Evolutionary conservation across 2,113 vertebrate species (phyloP).

Genomic region (Vanacampus margaritifer): DNA sequence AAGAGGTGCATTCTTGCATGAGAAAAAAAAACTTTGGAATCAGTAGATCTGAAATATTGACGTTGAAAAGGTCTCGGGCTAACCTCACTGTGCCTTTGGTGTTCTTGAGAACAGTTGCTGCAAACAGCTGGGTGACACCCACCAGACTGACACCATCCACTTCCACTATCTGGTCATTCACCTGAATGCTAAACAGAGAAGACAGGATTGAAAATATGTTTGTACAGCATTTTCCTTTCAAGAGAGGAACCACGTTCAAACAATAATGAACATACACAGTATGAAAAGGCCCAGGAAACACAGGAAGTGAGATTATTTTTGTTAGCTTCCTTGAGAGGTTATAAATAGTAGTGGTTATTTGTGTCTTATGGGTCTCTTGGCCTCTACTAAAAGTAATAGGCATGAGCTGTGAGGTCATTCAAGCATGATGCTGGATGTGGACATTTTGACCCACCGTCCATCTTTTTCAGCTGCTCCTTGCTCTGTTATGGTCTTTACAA

Average conservation of each 20-base stretch:
- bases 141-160: slow-evolving; percentile 88
- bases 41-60: neutral
- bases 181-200: slow-evolving; percentile 68
- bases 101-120: slow-evolving; percentile 90
- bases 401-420: neutral
- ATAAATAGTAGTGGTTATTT: slow-evolving; percentile 44
- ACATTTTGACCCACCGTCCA: slow-evolving; percentile 73
- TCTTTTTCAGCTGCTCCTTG: slow-evolving; percentile 83
- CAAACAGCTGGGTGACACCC: slow-evolving; percentile 90
- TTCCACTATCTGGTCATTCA: slow-evolving; percentile 93
- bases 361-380: slow-evolving; percentile 12
- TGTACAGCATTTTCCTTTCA: slow-evolving; percentile 4
- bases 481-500: slow-evolving; percentile 92
- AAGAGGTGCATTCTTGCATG: no score
- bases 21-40: slow-evolving; percentile 2
- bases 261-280: neutral
- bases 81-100: slow-evolving; percentile 89
- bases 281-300: slow-evolving; percentile 24
- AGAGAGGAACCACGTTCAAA: neutral
- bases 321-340: slow-evolving; percentile 23
- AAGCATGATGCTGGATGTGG: neutral
- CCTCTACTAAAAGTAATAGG: slow-evolving; percentile 5
- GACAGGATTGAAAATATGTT: neutral
- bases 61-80: slow-evolving; percentile 22
- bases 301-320: slow-evolving; percentile 23